Conservation (phyloP, 2,113 vertebrate genomes). For the Anhinga rufa region DNA sequence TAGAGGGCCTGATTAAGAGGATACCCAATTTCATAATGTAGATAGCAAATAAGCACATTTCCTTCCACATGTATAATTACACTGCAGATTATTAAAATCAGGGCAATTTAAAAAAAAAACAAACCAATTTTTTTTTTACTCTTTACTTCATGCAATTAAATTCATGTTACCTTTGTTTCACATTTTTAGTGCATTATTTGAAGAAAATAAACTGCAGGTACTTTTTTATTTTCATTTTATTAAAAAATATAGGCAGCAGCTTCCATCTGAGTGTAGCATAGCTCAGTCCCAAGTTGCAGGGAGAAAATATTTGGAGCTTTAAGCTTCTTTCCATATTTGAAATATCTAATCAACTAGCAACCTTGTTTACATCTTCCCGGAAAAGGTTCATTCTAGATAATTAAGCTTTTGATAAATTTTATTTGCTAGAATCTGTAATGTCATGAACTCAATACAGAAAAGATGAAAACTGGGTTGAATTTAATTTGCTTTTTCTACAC, state of each 20-base stretch:
- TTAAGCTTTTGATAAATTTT: neutral
- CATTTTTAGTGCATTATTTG: neutral
- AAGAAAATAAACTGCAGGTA: neutral
- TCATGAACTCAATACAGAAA: neutral
- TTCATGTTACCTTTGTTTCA: neutral
- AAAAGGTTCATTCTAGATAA: neutral
- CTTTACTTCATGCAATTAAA: neutral
- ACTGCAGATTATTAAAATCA: neutral
- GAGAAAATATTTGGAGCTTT: neutral
- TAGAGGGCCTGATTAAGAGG: neutral
- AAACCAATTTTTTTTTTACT: neutral
- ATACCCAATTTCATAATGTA: neutral
- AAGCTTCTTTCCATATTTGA: neutral
- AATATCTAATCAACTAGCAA: neutral
- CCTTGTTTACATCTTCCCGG: neutral
- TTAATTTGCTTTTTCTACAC: neutral
- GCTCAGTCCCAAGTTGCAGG: neutral
- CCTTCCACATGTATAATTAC: neutral
- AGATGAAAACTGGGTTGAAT: neutral
- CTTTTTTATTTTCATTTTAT: neutral
- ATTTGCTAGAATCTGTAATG: neutral
- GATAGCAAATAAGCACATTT: neutral
- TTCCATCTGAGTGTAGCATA: neutral
- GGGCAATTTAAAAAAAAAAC: neutral
- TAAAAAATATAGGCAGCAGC: neutral